phyloP scores from a whole-genome alignment of 2,888 invertebrate species.

The Eupithecia exiguata region DNA sequence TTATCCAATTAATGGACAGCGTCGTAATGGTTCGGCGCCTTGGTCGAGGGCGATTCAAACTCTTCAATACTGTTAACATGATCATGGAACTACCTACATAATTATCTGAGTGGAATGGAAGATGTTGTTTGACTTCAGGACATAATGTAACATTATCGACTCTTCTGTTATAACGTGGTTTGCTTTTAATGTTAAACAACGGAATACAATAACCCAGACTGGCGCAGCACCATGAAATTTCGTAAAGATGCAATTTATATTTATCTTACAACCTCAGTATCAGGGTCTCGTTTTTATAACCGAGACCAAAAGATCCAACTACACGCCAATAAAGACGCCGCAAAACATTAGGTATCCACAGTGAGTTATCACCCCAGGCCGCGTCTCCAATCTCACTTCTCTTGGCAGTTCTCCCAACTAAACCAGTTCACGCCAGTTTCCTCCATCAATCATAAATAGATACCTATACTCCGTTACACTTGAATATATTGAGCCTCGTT shows the following conservation, averaged over 20 bases:
- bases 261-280: too few relatives aligned
- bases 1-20: conserved; percentile 40
- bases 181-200: neutral
- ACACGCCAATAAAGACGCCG: neutral
- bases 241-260: neutral
- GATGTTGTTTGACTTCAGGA: neutral
- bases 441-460: conserved; percentile 23
- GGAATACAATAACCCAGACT: neutral
- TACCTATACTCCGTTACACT: neutral
- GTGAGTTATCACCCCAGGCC: neutral
- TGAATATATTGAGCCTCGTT: conserved; percentile 59
- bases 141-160: too few relatives aligned
- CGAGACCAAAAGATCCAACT: neutral
- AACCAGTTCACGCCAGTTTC: conserved; percentile 23
- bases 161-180: neutral
- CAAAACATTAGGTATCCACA: neutral
- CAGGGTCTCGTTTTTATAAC: neutral
- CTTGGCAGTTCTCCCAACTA: conserved; percentile 24
- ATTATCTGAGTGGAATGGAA: neutral
- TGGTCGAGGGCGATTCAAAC: neutral
- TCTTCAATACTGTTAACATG: neutral
- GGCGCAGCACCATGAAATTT: neutral
- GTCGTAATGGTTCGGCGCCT: conserved; percentile 13
- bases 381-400: conserved; percentile 12
- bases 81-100: neutral